Percentiles rank a stretch among this genome's conserved stretches.
Conservation (phyloP, 1,140 invertebrate genomes). For the Hestina assimilis region DNA sequence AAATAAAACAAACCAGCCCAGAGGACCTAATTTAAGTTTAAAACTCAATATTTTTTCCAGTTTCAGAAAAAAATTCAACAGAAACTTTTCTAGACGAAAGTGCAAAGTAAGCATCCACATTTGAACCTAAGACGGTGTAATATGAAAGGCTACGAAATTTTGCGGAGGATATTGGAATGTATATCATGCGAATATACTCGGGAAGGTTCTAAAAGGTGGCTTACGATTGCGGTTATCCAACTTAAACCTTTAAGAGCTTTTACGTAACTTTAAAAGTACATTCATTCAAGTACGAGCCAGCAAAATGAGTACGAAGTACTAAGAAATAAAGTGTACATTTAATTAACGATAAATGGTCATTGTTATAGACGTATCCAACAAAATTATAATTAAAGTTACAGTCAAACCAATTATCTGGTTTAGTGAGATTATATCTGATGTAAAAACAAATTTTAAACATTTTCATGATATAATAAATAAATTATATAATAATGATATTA, state of each 20-base stretch:
- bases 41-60: constrained; percentile 1
- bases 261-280: neutral
- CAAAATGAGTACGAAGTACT: no score
- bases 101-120: neutral
- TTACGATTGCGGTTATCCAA: neutral
- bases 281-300: no score
- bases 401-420: no score
- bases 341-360: no score
- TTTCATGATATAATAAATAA: no score
- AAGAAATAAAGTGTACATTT: no score
- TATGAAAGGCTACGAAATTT: neutral
- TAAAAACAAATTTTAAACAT: no score
- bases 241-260: neutral
- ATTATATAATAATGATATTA: no score
- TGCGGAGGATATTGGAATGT: neutral
- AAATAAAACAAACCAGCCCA: neutral
- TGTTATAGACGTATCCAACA: no score
- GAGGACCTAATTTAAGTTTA: neutral
- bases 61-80: neutral
- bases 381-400: no score
- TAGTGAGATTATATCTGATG: no score
- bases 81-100: neutral
- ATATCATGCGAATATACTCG: neutral
- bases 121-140: neutral
- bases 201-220: neutral